Evolutionary conservation across 2,113 vertebrate species (phyloP).

Genomic region (Ochotona princeps): DNA sequence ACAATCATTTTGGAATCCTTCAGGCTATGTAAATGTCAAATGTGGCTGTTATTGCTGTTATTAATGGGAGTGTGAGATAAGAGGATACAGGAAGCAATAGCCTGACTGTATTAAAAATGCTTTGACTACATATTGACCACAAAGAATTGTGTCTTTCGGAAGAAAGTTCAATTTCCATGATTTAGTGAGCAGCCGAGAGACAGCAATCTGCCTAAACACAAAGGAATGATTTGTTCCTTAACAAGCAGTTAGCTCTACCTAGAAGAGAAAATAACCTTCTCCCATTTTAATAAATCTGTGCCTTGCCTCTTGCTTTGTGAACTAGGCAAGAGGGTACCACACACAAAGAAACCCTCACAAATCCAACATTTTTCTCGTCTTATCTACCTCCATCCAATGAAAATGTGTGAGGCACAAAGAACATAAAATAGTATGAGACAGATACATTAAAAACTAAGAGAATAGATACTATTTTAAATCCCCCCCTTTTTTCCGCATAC

Average conservation of each 20-base stretch:
- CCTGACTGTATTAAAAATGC: constrained; percentile 58
- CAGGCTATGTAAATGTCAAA: constrained; percentile 68
- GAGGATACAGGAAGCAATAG: background rate
- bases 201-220: constrained; percentile 63
- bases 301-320: constrained; percentile 22
- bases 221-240: constrained; percentile 69
- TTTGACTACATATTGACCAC: constrained; percentile 53
- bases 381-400: background rate
- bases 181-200: constrained; percentile 63
- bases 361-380: background rate
- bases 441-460: background rate
- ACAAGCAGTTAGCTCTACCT: constrained; percentile 66
- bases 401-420: background rate
- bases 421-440: background rate
- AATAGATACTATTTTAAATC: background rate
- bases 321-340: background rate
- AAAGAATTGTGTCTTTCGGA: constrained; percentile 51
- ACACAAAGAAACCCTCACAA: background rate
- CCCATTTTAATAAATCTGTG: constrained; percentile 31
- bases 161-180: constrained; percentile 67
- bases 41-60: constrained; percentile 45
- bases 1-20: constrained; percentile 58
- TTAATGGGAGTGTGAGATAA: constrained; percentile 46
- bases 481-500: background rate
- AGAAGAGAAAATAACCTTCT: constrained; percentile 23